Conservation (phyloP, 2,113 vertebrate genomes). For the Variabilichromis moorii region DNA sequence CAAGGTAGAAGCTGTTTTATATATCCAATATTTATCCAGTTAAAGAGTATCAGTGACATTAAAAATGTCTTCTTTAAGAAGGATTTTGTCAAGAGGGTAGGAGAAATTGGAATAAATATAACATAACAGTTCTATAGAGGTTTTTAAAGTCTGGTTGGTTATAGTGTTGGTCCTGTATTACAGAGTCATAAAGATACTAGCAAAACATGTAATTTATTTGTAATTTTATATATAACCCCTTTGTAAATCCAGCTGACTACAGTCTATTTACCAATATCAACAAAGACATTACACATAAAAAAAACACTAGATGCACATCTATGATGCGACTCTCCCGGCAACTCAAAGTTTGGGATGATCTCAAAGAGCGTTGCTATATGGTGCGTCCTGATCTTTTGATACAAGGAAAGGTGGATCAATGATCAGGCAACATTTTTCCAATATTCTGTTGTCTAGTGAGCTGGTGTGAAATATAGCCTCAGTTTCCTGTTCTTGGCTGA, state of each 20-base stretch:
- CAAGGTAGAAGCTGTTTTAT: background rate
- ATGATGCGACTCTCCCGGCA: background rate
- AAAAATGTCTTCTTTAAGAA: background rate
- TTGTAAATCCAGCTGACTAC: background rate
- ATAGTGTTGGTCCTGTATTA: background rate
- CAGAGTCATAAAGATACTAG: background rate
- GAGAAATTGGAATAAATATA: background rate
- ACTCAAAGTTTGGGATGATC: background rate
- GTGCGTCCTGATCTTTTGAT: background rate
- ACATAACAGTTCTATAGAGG: background rate
- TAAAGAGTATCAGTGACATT: background rate
- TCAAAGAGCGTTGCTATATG: background rate
- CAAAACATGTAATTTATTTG: background rate
- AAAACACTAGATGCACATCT: background rate
- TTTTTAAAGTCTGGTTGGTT: background rate
- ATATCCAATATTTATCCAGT: background rate
- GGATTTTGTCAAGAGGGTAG: background rate
- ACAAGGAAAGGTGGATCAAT: background rate
- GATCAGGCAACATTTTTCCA: background rate
- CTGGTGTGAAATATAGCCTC: background rate
- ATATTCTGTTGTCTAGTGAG: background rate
- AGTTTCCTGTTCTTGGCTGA: background rate
- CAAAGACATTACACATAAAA: background rate
- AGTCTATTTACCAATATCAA: background rate
- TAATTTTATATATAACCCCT: background rate